These are phyloP conservation scores for Lordiphosa fenestrarum DNA, from an alignment of 2,888 invertebrate genomes.

Conservation along the genomic window DNA sequence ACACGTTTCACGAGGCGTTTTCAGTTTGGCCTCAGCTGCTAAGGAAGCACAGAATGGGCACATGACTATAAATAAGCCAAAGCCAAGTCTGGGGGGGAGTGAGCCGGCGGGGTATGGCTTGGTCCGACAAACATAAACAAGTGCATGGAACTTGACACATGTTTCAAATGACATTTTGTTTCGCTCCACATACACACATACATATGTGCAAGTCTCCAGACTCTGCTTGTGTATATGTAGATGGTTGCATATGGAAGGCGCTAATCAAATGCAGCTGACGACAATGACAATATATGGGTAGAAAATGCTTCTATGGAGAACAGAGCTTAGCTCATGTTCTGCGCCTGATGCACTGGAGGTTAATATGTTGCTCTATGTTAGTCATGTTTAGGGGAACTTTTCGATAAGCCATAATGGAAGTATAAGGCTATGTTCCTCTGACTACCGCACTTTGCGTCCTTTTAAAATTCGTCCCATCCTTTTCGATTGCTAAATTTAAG, in stretches of 20 bases:
- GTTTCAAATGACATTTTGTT: conserved; percentile 66
- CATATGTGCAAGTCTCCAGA: conserved; percentile 18
- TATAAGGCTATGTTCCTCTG: too few relatives aligned
- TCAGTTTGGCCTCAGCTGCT: conserved; percentile 34
- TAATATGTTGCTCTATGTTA: too few relatives aligned
- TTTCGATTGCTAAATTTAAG: too few relatives aligned
- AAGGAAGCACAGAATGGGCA: conserved; percentile 59
- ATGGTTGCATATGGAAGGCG: conserved; percentile 21
- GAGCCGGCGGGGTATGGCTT: conserved; percentile 6
- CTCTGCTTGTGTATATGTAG: not conserved
- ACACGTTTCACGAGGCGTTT: conserved; percentile 62
- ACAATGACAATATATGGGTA: conserved; percentile 31
- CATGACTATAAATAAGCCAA: conserved; percentile 52
- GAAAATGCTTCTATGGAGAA: conserved; percentile 24
- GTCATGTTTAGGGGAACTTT: not conserved
- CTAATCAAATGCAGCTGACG: conserved; percentile 71
- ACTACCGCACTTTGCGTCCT: too few relatives aligned
- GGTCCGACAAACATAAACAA: conserved; percentile 52
- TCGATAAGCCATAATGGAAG: too few relatives aligned
- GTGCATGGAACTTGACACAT: conserved; percentile 71
- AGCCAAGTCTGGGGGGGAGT: conserved; percentile 38
- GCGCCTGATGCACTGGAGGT: too few relatives aligned
- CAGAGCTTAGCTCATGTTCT: conserved; percentile 1
- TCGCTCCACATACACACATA: conserved; percentile 29
- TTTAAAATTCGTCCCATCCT: too few relatives aligned